Evolutionary conservation across 2,113 vertebrate species (phyloP).

Genomic region (Gnathonemus longibarbis): DNA sequence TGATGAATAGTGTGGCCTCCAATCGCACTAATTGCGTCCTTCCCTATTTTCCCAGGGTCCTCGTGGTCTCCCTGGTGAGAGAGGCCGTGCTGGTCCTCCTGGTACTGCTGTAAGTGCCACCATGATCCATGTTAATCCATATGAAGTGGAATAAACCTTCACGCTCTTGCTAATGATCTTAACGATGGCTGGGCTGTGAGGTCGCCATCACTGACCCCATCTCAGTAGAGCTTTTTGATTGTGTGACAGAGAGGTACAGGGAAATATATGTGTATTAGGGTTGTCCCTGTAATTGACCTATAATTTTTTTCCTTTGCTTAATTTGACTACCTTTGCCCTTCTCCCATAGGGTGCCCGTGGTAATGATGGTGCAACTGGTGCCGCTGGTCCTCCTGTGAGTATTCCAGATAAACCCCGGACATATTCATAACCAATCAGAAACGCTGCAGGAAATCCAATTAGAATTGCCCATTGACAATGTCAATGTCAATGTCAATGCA

Average conservation of each 20-base stretch:
- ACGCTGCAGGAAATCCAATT: background rate
- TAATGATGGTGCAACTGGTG: slow-evolving; percentile 87
- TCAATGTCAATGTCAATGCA: background rate
- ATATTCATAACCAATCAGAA: background rate
- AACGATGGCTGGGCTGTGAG: background rate
- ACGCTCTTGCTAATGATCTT: background rate
- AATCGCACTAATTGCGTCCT: too few relatives aligned
- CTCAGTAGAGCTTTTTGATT: background rate
- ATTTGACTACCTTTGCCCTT: background rate
- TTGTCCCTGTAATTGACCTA: background rate
- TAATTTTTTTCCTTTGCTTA: background rate
- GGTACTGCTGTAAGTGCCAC: slow-evolving; percentile 84
- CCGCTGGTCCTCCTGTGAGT: slow-evolving; percentile 89
- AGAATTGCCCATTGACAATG: background rate
- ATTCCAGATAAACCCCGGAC: background rate
- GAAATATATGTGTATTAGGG: background rate
- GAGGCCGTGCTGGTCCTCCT: slow-evolving; percentile 79
- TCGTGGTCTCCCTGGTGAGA: slow-evolving; percentile 90
- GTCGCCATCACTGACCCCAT: background rate
- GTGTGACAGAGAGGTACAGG: background rate
- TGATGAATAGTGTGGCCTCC: background rate
- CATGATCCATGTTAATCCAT: background rate
- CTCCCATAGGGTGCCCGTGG: slow-evolving; percentile 83
- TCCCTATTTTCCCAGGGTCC: slow-evolving; percentile 65
- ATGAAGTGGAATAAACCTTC: background rate